Base-by-base conservation (phyloP, 2,113 vertebrate species). In the Tupaia chinensis region DNA sequence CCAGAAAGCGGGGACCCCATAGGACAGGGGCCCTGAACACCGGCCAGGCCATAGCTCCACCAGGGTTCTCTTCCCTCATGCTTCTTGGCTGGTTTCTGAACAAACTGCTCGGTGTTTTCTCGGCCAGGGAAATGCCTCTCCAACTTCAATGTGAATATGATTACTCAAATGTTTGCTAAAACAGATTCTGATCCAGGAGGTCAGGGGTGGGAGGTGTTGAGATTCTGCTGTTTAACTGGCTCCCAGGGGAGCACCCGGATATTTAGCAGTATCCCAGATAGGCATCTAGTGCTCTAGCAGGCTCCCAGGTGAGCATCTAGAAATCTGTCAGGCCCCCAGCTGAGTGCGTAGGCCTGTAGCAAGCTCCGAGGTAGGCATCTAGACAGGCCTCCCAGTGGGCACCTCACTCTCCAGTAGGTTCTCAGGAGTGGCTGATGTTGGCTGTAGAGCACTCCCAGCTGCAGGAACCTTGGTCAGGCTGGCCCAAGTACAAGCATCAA, bases 301-400 rank as follows among this genome's bases (percentile, higher is more conserved):
- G 53, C 25, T 68, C 34, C 16, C 2, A 7, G 53, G 2, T 58
- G 16, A 16, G n/a, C 9, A 17, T 34, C 69, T 73, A 3, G 19
- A 0, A 3, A 13, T n/a, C 13, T 5, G 4, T 17, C 65, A n/a
- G 65, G 56, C 32, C 32, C 20, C 32, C 15, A 2, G 22, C 76
- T 1, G 7, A 22, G 72, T 2, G 32, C 1, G 29, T 17, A 3
- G 1, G 0, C 0, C 14, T 19, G 7, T 22, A 44, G 44, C 63
- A 65, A 20, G 4, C 63, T 44, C 44, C 44, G 22, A 65, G 17
- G 63, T 66, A 8, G 23, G 63, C 19, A 66, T 66, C 63, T 23
- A 66, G 20, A 44, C 32, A 44, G 72, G 53, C 53, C 27, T 54
- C 32, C 11, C 1, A n/a, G 63, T 66, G 19, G 23, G 63, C 19